phyloP scores from a whole-genome alignment of 64 coral and sea anemone genomes.

The Dendronephthya gigantea region DNA sequence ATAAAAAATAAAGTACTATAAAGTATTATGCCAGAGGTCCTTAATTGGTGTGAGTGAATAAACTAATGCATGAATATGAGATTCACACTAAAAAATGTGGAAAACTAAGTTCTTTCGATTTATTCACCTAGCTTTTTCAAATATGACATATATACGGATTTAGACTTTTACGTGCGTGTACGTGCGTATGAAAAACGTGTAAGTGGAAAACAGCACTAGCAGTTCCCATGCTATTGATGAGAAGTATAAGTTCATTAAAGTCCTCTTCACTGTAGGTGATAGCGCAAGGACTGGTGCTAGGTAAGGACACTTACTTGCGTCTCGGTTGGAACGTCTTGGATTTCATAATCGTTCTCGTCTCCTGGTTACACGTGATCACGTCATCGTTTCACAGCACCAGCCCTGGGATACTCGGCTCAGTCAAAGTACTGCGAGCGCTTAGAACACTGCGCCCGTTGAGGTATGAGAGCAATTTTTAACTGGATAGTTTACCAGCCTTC shows the following conservation, averaged over 20 bases:
- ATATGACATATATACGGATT: no score
- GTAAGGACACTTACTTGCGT: conserved; percentile 52
- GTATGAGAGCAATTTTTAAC: neutral
- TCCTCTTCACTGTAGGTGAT: conserved; percentile 31
- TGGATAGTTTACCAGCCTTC: neutral
- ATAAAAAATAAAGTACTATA: no score
- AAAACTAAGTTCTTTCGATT: no score
- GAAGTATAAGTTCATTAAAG: neutral
- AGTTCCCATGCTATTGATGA: no score
- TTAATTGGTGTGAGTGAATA: no score
- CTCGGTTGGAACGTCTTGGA: conserved; percentile 86
- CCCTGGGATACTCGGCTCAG: conserved; percentile 61
- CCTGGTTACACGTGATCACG: conserved; percentile 79
- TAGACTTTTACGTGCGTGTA: no score
- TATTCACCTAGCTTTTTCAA: no score
- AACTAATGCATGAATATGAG: no score
- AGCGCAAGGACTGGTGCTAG: conserved; percentile 61
- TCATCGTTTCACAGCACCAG: conserved; percentile 36
- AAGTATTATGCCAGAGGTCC: no score
- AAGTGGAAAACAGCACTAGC: no score
- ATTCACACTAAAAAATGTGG: neutral
- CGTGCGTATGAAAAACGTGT: no score
- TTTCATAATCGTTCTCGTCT: conserved; percentile 51
- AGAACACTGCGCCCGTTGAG: conserved; percentile 81
- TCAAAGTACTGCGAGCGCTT: conserved; percentile 68